These are phyloP conservation scores for Discoglossus pictus DNA, from an alignment of 2,797 vertebrate genomes.

Conservation along the genomic window DNA sequence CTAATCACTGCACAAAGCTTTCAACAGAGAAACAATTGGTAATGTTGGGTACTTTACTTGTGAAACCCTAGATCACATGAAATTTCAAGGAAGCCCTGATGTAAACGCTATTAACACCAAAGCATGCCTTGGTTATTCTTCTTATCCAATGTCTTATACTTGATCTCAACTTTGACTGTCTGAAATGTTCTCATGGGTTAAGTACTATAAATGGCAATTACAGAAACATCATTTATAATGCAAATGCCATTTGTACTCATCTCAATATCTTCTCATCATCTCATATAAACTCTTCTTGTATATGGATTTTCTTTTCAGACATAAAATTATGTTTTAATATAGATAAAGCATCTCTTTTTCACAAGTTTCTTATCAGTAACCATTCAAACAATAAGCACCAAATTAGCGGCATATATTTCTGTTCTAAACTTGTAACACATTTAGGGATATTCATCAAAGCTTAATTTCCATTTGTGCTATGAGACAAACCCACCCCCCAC, in stretches of 20 bases:
- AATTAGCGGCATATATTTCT: no score
- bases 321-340: background rate
- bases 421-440: no score
- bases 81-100: no score
- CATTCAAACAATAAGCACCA: background rate
- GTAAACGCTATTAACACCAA: slow-evolving; percentile 17
- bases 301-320: background rate
- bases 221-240: slow-evolving; percentile 7
- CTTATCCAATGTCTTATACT: slow-evolving; percentile 1
- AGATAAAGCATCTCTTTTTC: background rate
- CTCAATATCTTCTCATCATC: background rate
- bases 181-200: slow-evolving; percentile 21
- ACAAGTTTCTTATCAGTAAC: slow-evolving; percentile 2
- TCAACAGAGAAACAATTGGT: no score
- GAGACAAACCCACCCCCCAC: no score
- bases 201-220: slow-evolving; percentile 3
- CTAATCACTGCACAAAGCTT: no score
- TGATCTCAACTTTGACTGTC: slow-evolving; percentile 28
- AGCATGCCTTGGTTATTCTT: slow-evolving; percentile 12
- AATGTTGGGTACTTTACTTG: no score
- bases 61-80: no score
- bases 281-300: background rate
- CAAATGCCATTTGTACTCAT: background rate
- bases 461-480: background rate
- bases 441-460: no score